Conservation (phyloP, 2,113 vertebrate species). For the Channa argus region DNA sequence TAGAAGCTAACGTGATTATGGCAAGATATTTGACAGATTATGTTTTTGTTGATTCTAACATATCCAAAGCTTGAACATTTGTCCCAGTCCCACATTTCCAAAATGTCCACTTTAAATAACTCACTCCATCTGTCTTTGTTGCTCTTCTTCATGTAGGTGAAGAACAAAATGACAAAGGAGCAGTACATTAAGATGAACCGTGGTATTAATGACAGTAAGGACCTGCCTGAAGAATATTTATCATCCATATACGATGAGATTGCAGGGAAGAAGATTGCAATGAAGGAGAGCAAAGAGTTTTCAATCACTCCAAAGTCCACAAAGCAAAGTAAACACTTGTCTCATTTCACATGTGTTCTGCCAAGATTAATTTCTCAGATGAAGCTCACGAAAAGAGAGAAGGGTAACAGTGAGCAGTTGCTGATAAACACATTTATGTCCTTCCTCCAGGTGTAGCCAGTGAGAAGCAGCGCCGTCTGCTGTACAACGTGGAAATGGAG, state of each 20-base stretch:
- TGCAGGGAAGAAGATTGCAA: conserved; percentile 96
- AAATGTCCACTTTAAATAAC: neutral
- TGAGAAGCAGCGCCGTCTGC: conserved; percentile 93
- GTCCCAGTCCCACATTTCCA: neutral
- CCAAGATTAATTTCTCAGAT: neutral
- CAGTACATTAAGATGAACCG: conserved; percentile 99
- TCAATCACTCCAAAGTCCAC: conserved; percentile 91
- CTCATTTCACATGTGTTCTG: neutral
- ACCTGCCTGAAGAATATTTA: conserved; percentile 95
- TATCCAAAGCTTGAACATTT: neutral
- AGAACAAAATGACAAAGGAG: conserved; percentile 99
- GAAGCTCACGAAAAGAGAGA: neutral
- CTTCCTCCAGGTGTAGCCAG: conserved; percentile 86
- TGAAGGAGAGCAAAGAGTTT: conserved; percentile 97
- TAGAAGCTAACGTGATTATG: too few relatives aligned
- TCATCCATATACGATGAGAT: conserved; percentile 97
- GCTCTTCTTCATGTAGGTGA: conserved; percentile 83
- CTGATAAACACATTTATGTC: neutral
- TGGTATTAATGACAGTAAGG: conserved; percentile 98
- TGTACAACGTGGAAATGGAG: conserved; percentile 99
- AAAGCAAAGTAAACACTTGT: conserved; percentile 91
- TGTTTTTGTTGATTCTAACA: neutral
- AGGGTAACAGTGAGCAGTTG: too few relatives aligned
- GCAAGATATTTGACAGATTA: neutral
- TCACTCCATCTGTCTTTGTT: neutral